These are phyloP conservation scores for Aptenodytes forsteri DNA, from an alignment of 2,113 vertebrate genomes.

Conservation along the genomic window DNA sequence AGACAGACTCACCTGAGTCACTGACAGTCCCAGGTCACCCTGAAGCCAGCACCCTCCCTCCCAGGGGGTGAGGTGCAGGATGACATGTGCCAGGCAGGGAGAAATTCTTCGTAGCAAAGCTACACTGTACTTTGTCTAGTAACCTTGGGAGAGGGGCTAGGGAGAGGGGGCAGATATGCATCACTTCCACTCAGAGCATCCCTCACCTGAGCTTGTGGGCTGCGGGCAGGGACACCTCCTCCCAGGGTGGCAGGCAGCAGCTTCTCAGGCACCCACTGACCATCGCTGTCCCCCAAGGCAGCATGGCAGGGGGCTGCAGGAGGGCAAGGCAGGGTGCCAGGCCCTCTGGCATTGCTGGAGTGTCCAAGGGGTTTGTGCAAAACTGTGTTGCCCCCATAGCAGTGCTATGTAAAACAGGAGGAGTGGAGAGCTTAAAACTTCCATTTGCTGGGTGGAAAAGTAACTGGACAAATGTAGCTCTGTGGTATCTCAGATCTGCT, in stretches of 20 bases:
- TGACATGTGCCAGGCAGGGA: accelerated
- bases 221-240: accelerated
- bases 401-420: neutral
- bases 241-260: neutral
- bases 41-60: neutral
- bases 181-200: neutral
- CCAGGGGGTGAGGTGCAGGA: neutral
- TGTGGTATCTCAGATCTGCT: neutral
- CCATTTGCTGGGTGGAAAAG: neutral
- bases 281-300: neutral
- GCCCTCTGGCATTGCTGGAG: neutral
- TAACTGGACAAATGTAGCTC: neutral
- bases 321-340: neutral
- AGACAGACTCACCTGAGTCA: no score
- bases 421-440: neutral
- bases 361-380: neutral
- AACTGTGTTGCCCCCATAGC: neutral
- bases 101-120: neutral
- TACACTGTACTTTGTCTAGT: neutral
- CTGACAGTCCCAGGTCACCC: neutral
- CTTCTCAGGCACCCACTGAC: neutral
- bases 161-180: neutral
- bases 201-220: neutral
- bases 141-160: accelerated
- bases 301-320: neutral